Conservation (phyloP, 2,888 invertebrate genomes). For the Metopia argyrocephala region DNA sequence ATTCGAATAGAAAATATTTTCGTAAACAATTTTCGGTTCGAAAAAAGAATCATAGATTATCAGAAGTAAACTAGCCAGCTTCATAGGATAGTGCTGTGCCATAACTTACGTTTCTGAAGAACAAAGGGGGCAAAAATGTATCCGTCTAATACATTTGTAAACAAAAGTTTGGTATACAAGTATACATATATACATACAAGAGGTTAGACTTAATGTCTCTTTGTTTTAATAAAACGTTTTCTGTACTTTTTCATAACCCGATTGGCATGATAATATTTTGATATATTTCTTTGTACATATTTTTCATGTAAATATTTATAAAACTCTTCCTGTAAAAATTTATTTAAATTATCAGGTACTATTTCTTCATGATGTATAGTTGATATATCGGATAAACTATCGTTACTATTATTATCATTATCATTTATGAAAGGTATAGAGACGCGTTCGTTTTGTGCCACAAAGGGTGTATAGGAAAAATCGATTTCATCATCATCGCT, state of each 20-base stretch:
- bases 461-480: constrained; percentile 18
- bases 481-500: constrained; percentile 53
- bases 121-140: too few species aligned
- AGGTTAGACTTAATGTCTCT: constrained; percentile 6
- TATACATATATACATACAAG: too few species aligned
- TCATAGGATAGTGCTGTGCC: too few species aligned
- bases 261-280: constrained; percentile 75
- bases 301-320: constrained; percentile 77
- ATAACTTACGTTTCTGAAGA: too few species aligned
- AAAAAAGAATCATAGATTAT: too few species aligned
- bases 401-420: constrained; percentile 7
- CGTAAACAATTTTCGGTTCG: too few species aligned
- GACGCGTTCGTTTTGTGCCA: background rate
- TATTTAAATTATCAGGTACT: constrained; percentile 74
- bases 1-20: too few species aligned
- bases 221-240: constrained; percentile 67
- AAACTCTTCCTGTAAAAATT: constrained; percentile 72
- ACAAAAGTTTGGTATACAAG: too few species aligned
- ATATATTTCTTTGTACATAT: constrained; percentile 75
- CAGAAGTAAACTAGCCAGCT: too few species aligned
- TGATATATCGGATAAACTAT: constrained; percentile 68
- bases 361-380: constrained; percentile 77
- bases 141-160: too few species aligned
- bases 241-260: constrained; percentile 76
- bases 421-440: constrained; percentile 54